phyloP scores from a whole-genome alignment of 2,113 vertebrate genomes.

The Arizona elegans region DNA sequence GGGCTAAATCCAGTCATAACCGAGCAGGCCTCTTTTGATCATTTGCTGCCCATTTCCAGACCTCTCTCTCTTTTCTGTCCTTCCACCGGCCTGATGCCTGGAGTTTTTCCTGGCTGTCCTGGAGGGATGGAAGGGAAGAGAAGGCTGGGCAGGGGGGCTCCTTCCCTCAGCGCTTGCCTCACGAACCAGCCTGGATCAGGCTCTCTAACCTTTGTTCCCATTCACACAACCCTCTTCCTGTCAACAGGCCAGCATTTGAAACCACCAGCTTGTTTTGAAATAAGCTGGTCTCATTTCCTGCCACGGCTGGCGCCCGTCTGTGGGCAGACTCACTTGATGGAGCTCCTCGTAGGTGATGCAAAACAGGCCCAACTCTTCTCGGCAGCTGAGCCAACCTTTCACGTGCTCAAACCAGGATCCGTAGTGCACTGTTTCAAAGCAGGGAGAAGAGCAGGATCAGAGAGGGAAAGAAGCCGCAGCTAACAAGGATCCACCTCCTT shows the following conservation, averaged over 20 bases:
- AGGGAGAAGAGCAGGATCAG: background rate
- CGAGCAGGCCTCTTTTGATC: background rate
- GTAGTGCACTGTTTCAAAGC: slow-evolving; percentile 68
- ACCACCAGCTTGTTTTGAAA: background rate
- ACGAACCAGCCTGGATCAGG: background rate
- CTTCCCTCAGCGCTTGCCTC: background rate
- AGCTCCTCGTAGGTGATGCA: slow-evolving; percentile 82
- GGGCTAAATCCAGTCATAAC: background rate
- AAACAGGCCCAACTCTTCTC: slow-evolving; percentile 65
- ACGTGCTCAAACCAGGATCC: slow-evolving; percentile 87
- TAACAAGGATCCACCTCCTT: background rate
- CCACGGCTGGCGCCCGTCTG: background rate
- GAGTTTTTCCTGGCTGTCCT: background rate
- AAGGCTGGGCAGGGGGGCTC: background rate
- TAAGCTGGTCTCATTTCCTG: background rate
- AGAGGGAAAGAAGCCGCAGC: fast-evolving
- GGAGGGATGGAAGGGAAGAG: background rate
- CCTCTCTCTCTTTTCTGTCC: background rate
- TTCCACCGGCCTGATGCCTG: background rate
- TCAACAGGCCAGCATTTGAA: background rate
- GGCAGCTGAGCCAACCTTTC: slow-evolving; percentile 77
- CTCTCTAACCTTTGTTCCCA: background rate
- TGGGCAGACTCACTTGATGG: slow-evolving; percentile 61
- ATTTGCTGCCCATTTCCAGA: background rate
- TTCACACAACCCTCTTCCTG: background rate